These are phyloP conservation scores for Pheosia gnoma DNA, from an alignment of 2,888 invertebrate species.

Conservation along the genomic window DNA sequence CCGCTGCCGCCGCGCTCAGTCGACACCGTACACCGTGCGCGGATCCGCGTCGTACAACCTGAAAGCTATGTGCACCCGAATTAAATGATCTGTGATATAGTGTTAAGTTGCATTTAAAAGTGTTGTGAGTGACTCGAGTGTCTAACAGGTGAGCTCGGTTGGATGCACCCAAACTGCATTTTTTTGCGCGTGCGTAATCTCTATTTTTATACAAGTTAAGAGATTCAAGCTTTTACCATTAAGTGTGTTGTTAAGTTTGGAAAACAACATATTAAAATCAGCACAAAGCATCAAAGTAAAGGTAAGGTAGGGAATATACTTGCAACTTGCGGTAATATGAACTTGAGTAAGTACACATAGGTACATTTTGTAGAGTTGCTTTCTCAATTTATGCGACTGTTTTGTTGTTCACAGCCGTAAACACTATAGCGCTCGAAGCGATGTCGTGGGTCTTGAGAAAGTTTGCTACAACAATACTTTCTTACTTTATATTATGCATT, in stretches of 20 bases:
- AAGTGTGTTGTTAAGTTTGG: neutral
- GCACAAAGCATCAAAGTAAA: neutral
- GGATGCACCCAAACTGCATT: conserved; percentile 19
- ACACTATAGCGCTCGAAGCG: conserved; percentile 42
- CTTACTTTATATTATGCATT: conserved; percentile 14
- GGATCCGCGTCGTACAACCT: conserved; percentile 54
- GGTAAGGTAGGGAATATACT: neutral
- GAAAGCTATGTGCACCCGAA: conserved; percentile 67
- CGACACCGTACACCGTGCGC: conserved; percentile 62
- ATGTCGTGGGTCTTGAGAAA: conserved; percentile 57
- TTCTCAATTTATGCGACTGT: conserved; percentile 48
- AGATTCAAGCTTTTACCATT: conserved; percentile 28
- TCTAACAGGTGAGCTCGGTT: conserved; percentile 54
- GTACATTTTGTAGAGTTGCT: neutral
- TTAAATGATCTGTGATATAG: conserved; percentile 79
- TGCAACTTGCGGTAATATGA: neutral
- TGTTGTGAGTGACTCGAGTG: conserved; percentile 52
- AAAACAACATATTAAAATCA: neutral
- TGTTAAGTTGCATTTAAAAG: conserved; percentile 70
- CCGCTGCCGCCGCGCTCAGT: conserved; percentile 57
- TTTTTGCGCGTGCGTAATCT: conserved; percentile 43
- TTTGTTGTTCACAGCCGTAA: conserved; percentile 53
- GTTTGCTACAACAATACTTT: conserved; percentile 48
- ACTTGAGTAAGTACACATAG: neutral
- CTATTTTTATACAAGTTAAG: conserved; percentile 48